Base-by-base conservation (phyloP, 2,888 invertebrate species). In the Amblyjoppa proteus region DNA sequence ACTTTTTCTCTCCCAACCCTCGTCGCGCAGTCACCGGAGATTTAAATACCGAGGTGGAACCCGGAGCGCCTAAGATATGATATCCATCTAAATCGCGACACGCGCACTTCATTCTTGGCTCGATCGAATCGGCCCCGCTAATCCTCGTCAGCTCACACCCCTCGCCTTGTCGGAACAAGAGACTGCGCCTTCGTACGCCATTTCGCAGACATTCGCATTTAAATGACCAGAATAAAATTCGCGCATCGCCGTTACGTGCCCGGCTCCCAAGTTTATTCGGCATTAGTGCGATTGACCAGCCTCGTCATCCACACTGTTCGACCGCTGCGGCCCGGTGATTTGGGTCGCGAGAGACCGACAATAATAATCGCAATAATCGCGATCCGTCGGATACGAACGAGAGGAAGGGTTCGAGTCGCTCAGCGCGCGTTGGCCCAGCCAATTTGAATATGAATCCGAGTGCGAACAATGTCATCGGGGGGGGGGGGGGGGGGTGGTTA, bases 381-480 rank as follows among this genome's bases (percentile, higher is more conserved):
- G 92, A 92, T 92, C 91, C 89, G 89, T 90, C 87, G 91, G 88
- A 89, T 89, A 90, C 89, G 69, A 82, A 41, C 64, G 45, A 45
- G 38, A 75, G 76, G 76, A 61, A 76, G 85, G 69, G 58, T 69
- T 49, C 58, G 2, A 69, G 51, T 34, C 61, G 38, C 58, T 70
- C 41, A 11, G 41, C 41, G 41, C 34, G 20, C 9, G 68, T 25
- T 34, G 13, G 28, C 61, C 77, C 68, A 76, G 66, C 80, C 93
- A 93, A 93, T 93, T 93, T 93, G 93, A 93, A 93, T 93, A 93
- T 93, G 93, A 93, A 93, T 93, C 92, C 93, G 91, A 93, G 93
- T 92, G 92, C 93, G 93, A 93, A 93, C 93, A 93, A 93, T 93
- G 93, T 93, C 93, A 93, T 93, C 91, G 93, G 84, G 86, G 88